Percentiles rank a stretch among this genome's conserved stretches.
Evolutionary conservation across 2,888 invertebrate species (phyloP).

Genomic region (Rugalucina vietnamica): DNA sequence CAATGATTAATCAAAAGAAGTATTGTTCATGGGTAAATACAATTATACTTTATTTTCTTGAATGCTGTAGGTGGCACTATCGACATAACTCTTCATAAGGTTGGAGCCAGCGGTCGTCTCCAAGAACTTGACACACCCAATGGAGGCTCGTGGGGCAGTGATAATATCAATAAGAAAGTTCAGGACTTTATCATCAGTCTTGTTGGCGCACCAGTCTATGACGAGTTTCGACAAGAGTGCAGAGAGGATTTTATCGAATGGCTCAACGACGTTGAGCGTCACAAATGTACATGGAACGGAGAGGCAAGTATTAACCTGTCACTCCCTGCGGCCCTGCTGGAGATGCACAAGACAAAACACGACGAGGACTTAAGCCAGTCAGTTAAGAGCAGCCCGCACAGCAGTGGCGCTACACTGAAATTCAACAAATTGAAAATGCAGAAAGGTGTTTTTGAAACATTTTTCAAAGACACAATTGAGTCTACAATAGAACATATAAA

Average conservation of each 20-base stretch:
- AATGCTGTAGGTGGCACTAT: slow-evolving; percentile 39
- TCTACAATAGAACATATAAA: slow-evolving; percentile 13
- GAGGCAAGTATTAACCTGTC: background rate
- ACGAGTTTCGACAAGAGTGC: slow-evolving; percentile 11
- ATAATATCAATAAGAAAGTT: slow-evolving; percentile 35
- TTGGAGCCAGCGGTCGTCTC: slow-evolving; percentile 9
- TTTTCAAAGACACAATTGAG: slow-evolving; percentile 26
- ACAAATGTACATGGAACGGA: slow-evolving; percentile 28
- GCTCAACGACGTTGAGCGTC: slow-evolving; percentile 32
- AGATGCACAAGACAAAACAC: background rate
- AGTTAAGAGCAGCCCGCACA: background rate
- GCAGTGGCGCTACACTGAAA: background rate
- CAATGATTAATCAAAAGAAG: too few relatives aligned
- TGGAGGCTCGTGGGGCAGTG: slow-evolving; percentile 45
- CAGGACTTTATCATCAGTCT: slow-evolving; percentile 22
- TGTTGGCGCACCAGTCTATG: slow-evolving; percentile 26
- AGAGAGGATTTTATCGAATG: slow-evolving; percentile 30
- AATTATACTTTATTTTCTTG: too few relatives aligned
- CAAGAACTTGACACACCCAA: slow-evolving; percentile 35
- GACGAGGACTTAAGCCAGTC: background rate
- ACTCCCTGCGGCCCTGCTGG: slow-evolving; percentile 13
- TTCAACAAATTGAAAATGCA: slow-evolving; percentile 13
- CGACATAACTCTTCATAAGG: slow-evolving; percentile 40
- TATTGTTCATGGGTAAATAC: too few relatives aligned
- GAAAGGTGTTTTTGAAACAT: background rate